Evolutionary conservation across 2,797 vertebrate species (phyloP), one percentile per base, ranked within the genome.

Genomic region (Tangara arthus): DNA sequence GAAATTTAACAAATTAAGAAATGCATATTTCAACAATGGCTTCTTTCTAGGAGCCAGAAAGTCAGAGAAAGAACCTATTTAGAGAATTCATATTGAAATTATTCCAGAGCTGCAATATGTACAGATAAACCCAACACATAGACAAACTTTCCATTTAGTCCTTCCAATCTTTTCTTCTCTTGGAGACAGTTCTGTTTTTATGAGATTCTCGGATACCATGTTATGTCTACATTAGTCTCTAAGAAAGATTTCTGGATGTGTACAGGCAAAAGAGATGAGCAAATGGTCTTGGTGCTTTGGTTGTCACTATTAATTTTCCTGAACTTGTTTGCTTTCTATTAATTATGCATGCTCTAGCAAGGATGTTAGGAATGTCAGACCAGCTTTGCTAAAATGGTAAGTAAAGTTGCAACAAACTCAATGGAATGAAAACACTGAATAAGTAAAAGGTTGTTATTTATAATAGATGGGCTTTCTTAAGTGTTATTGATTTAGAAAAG

Each of bases 281-380:
- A 90, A 95, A 81, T 39, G 27, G 35, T 73, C 57, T 88, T 90
- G 55, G n/a, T 0, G 0, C 39, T 83, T 88, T 81, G 57, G 39
- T 55, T 94, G 87, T 91, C 72, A 86, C 53, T 88, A 77, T 89
- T 92, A 89, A 81, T 96, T 94, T 91, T 95, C 47, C 69, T 93
- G 82, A 87, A 59, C 55, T 44, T 90, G 30, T 77, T 87, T 89
- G 22, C 44, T 91, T 91, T 49, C 21, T 65, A 42, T 93, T 94
- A 93, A 86, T 93, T 94, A 91, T 94, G 64, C 52, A 94, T 93
- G 89, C 47, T n/a, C 72, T 50, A 77, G 22, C 4, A 35, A 68
- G 20, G 65, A 81, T 81, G 76, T 81, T 80, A 87, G 41, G 68
- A 80, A 85, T 55, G 89, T 93, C 85, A 93, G 47, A 68, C 27